A percentile compares a stretch with the other conserved stretches of the same genome.
These are phyloP conservation scores for Creontiades dilutus DNA, from an alignment of 2,888 invertebrate species.

Conservation along the genomic window DNA sequence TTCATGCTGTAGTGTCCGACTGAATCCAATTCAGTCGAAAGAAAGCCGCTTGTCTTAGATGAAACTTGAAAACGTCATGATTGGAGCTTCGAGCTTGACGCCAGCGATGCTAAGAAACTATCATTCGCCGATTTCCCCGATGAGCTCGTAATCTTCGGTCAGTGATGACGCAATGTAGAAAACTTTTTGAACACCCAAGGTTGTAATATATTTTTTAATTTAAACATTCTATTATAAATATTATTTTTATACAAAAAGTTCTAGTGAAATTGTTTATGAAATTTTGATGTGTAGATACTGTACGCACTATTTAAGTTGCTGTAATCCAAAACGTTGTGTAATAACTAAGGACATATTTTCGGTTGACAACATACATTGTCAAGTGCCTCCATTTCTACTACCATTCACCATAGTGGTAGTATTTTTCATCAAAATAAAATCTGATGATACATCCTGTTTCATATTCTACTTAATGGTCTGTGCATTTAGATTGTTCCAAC, in stretches of 20 bases:
- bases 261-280: conserved; percentile 32
- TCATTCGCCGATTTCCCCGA: neutral
- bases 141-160: neutral
- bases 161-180: neutral
- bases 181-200: conserved; percentile 30
- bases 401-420: neutral
- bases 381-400: neutral
- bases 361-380: neutral
- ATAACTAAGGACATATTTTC: no score
- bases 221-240: conserved; percentile 33
- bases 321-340: neutral
- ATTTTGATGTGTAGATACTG: neutral
- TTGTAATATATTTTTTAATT: conserved; percentile 55
- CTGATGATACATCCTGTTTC: neutral
- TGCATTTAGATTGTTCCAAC: conserved; percentile 16
- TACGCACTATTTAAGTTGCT: neutral
- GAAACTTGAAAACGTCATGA: neutral
- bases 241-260: conserved; percentile 51
- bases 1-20: neutral
- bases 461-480: neutral
- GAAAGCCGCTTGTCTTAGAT: neutral
- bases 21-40: neutral
- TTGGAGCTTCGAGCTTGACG: neutral
- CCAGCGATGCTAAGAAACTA: neutral
- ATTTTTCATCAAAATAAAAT: neutral